Evolutionary conservation across 2,113 vertebrate genomes (phyloP).

Genomic region (Fregetta grallaria): DNA sequence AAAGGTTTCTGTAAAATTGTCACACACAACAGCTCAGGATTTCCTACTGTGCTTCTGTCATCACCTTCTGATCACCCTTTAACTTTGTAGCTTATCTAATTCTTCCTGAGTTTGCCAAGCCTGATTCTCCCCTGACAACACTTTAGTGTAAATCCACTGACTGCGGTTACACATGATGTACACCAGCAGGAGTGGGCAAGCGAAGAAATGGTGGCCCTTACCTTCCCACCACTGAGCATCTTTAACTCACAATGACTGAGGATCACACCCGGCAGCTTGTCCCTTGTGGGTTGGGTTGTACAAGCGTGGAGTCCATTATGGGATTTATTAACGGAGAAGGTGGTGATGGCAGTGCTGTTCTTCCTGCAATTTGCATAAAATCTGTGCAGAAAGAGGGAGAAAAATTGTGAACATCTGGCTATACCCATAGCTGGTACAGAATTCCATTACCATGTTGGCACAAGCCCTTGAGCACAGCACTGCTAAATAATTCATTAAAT

Average conservation of each 20-base stretch:
- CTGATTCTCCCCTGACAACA: background rate
- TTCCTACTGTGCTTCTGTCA: background rate
- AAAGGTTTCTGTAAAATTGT: background rate
- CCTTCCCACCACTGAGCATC: background rate
- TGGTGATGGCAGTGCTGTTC: background rate
- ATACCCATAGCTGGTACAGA: background rate
- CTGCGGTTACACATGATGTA: background rate
- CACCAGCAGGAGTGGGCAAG: background rate
- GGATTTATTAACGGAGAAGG: slow-evolving; percentile 28
- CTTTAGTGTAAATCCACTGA: background rate
- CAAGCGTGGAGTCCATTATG: background rate
- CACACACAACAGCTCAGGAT: background rate
- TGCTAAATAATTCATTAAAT: slow-evolving; percentile 68
- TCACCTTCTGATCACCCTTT: slow-evolving; percentile 13
- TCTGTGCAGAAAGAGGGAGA: slow-evolving; percentile 31
- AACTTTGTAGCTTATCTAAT: slow-evolving; percentile 13
- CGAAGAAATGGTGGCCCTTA: background rate
- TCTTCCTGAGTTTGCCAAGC: background rate
- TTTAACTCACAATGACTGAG: background rate
- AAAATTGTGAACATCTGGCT: slow-evolving; percentile 67
- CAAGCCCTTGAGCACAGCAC: background rate
- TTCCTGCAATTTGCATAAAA: slow-evolving; percentile 54
- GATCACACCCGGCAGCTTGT: background rate
- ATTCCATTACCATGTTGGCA: slow-evolving; percentile 44
- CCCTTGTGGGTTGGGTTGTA: background rate